phyloP scores from a whole-genome alignment of 2,113 vertebrate genomes.

The Pithys albifrons region DNA sequence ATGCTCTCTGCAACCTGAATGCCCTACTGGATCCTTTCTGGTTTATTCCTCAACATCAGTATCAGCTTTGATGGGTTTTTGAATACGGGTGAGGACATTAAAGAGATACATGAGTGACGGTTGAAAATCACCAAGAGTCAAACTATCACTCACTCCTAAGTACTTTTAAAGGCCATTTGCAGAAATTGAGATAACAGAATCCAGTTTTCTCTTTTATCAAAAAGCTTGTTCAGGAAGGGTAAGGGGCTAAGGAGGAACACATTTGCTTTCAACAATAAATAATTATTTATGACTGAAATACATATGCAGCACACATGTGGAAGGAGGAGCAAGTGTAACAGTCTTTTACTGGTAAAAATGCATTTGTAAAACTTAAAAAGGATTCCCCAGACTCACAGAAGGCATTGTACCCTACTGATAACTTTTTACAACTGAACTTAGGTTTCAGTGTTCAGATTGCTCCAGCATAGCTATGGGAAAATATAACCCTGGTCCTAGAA shows the following conservation, averaged over 20 bases:
- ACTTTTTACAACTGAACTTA: background rate
- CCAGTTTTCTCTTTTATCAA: constrained; percentile 27
- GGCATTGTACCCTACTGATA: background rate
- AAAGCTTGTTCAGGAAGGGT: constrained; percentile 20
- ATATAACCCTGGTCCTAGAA: background rate
- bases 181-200: constrained; percentile 22
- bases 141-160: background rate
- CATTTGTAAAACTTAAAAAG: constrained; percentile 29
- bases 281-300: constrained; percentile 8
- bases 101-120: background rate
- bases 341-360: background rate
- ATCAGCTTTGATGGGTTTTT: background rate
- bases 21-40: background rate
- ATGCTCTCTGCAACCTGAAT: background rate
- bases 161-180: constrained; percentile 24
- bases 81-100: background rate
- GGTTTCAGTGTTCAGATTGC: background rate
- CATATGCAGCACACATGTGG: constrained; percentile 32
- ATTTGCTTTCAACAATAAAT: constrained; percentile 46
- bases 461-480: constrained; percentile 18
- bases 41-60: background rate
- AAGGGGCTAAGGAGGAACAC: constrained; percentile 3
- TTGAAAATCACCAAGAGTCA: background rate
- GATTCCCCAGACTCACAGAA: background rate
- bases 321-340: background rate